Conservation (phyloP, 2,113 vertebrate species). For the Choloepus hoffmanni region DNA sequence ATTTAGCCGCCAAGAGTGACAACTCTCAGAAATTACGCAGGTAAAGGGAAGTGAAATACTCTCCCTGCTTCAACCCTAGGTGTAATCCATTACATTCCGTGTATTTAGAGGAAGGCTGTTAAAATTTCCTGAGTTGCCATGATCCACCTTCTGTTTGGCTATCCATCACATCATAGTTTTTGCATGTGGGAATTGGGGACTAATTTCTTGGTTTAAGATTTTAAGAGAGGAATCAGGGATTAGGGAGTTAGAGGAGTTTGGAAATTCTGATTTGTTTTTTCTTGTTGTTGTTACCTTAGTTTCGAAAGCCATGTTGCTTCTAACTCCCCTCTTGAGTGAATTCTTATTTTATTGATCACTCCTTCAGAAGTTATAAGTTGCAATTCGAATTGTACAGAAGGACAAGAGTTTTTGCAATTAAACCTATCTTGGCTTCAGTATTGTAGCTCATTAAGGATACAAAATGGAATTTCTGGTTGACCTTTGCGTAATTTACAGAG, state of each 20-base stretch:
- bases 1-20: rapidly evolving
- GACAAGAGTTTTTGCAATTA: not conserved
- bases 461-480: not conserved
- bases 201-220: not conserved
- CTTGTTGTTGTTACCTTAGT: not conserved
- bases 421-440: not conserved
- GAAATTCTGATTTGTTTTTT: not conserved
- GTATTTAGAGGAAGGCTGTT: rapidly evolving
- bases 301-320: not conserved
- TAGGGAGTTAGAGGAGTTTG: not conserved
- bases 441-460: not conserved
- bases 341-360: not conserved
- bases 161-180: not conserved
- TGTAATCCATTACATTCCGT: not conserved
- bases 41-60: rapidly evolving
- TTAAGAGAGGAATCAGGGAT: not conserved
- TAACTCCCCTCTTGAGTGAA: not conserved
- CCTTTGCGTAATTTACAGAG: not conserved
- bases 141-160: not conserved
- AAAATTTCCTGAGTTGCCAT: not conserved
- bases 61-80: not conserved
- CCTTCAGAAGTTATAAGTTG: not conserved
- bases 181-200: not conserved
- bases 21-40: not conserved
- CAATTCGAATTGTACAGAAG: rapidly evolving